Percentiles rank a stretch among this genome's conserved stretches.
Conservation (phyloP, 2,113 vertebrate species). For the Dolichotis patagonum region DNA sequence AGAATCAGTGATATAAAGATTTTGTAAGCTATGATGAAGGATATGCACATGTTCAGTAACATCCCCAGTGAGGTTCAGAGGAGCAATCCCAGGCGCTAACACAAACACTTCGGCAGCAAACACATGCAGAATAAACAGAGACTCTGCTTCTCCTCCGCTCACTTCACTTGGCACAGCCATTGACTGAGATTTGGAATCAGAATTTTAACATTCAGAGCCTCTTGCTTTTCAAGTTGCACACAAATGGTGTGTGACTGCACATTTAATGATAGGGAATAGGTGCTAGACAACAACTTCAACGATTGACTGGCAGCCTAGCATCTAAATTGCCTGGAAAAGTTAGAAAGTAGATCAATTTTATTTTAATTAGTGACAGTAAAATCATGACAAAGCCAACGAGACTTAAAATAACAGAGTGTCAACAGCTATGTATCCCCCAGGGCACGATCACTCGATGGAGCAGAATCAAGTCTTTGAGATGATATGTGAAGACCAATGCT, state of each 20-base stretch:
- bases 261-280: neutral
- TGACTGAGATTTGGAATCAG: neutral
- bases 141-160: neutral
- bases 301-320: neutral
- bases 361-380: neutral
- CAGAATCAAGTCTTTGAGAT: neutral
- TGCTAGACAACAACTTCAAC: neutral
- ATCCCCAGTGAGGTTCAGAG: neutral
- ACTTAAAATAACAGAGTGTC: neutral
- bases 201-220: neutral
- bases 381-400: neutral
- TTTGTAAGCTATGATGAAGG: neutral
- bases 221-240: neutral
- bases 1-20: neutral
- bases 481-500: neutral
- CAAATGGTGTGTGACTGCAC: neutral
- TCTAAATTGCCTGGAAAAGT: neutral
- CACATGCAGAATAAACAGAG: neutral
- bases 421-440: neutral
- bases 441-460: neutral
- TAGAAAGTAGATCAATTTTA: neutral
- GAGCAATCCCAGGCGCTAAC: neutral
- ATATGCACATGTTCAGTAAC: neutral
- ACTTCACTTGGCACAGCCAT: fast-evolving
- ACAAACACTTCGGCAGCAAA: neutral